Percentiles rank a stretch among this genome's conserved stretches.
These are phyloP conservation scores for Pseudomugil gertrudae DNA, from an alignment of 2,797 vertebrate species.

Conservation along the genomic window DNA sequence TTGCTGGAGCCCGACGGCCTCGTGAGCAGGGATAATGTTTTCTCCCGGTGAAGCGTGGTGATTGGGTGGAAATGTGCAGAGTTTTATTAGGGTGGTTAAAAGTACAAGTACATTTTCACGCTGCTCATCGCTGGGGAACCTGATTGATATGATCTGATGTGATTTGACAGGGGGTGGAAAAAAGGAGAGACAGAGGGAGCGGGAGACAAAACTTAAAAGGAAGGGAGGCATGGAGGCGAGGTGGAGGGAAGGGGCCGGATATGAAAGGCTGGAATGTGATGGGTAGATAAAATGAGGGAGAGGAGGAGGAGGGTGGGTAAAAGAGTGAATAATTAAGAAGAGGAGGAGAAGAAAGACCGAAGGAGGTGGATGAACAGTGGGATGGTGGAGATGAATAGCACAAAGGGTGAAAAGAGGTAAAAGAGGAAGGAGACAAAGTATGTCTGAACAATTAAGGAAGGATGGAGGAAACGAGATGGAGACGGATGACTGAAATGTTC, in stretches of 20 bases:
- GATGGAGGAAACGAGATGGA: constrained; percentile 30
- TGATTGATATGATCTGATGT: constrained; percentile 67
- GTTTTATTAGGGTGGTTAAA: constrained; percentile 5
- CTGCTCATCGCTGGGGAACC: constrained; percentile 11
- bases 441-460: constrained; percentile 1
- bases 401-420: neutral
- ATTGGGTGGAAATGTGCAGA: neutral
- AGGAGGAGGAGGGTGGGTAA: neutral
- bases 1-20: neutral
- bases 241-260: constrained; percentile 21
- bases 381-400: neutral
- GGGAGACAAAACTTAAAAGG: constrained; percentile 28
- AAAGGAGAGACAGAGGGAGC: constrained; percentile 1
- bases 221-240: constrained; percentile 28
- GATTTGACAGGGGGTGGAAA: constrained; percentile 25
- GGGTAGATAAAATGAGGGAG: constrained; percentile 1
- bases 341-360: neutral
- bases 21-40: neutral
- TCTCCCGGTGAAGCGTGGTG: neutral
- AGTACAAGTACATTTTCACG: constrained; percentile 22
- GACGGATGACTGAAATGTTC: constrained; percentile 19
- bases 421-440: neutral
- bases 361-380: constrained; percentile 4
- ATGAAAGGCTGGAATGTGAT: constrained; percentile 13
- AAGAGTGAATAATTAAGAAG: neutral